Percentiles rank a stretch among this genome's conserved stretches.
Conservation (phyloP, 2,797 vertebrate genomes). For the Sebastes baramenuke region DNA sequence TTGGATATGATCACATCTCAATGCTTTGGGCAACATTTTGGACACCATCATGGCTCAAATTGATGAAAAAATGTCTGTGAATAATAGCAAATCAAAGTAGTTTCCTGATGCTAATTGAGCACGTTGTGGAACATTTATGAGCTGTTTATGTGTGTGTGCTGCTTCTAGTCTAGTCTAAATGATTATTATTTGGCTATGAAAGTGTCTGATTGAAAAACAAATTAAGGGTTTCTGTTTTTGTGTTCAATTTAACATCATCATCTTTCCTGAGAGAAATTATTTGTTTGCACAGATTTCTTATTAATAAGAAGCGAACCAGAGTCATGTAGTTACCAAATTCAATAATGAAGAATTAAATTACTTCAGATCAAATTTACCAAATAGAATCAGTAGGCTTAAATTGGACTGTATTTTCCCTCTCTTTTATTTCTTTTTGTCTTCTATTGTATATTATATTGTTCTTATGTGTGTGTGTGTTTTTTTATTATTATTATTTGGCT, state of each 20-base stretch:
- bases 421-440: not conserved
- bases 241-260: not conserved
- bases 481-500: too few species aligned
- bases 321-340: not conserved
- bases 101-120: slow-evolving; percentile 36
- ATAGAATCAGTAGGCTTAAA: not conserved
- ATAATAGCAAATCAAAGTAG: slow-evolving; percentile 49
- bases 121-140: slow-evolving; percentile 43
- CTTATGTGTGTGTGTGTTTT: too few species aligned
- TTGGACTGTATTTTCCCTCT: not conserved
- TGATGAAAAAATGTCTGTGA: slow-evolving; percentile 10
- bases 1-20: slow-evolving; percentile 8
- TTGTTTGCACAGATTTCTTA: not conserved
- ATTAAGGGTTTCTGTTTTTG: not conserved
- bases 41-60: not conserved
- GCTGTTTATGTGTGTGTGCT: not conserved
- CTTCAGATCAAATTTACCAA: not conserved
- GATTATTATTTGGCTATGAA: slow-evolving; percentile 28
- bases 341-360: not conserved
- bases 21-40: slow-evolving; percentile 14
- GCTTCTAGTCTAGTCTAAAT: not conserved
- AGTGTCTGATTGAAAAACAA: slow-evolving; percentile 26
- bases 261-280: not conserved
- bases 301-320: not conserved
- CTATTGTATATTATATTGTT: not conserved